A percentile compares a stretch with the other conserved stretches of the same genome.
Conservation (phyloP, 2,888 invertebrate species). For the Conchocele bisecta region DNA sequence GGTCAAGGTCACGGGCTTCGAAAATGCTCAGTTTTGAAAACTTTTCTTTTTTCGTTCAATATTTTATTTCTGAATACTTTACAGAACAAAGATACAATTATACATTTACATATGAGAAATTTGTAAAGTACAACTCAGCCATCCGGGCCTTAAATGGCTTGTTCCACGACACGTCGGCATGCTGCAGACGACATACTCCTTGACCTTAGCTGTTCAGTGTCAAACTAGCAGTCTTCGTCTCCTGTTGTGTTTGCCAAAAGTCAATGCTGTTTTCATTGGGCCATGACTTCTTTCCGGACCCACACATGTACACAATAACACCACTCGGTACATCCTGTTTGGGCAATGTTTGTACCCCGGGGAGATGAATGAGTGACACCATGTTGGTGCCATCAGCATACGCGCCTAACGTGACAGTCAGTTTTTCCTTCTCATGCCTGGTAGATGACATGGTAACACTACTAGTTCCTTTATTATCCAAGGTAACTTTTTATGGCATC, state of each 20-base stretch:
- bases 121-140: conserved; percentile 3
- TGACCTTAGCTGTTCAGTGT: neutral
- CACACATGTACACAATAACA: conserved; percentile 13
- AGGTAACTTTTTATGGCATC: conserved; percentile 31
- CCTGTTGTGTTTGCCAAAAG: conserved; percentile 7
- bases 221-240: neutral
- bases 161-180: conserved; percentile 16
- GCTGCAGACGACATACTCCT: neutral
- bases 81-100: too few relatives aligned
- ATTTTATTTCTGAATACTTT: too few relatives aligned
- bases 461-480: neutral
- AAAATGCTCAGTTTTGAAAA: too few relatives aligned
- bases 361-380: neutral
- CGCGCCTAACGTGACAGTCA: conserved; percentile 29
- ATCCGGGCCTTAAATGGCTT: too few relatives aligned
- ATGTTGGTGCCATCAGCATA: conserved; percentile 21
- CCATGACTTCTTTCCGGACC: too few relatives aligned
- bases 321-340: too few relatives aligned
- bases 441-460: conserved; percentile 15
- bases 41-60: too few relatives aligned
- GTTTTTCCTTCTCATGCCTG: conserved; percentile 13
- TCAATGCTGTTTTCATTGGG: conserved; percentile 1
- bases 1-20: too few relatives aligned
- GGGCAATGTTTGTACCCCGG: conserved; percentile 1
- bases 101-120: too few relatives aligned